Conservation (phyloP, 2,888 invertebrate species). For the Antitype chi region DNA sequence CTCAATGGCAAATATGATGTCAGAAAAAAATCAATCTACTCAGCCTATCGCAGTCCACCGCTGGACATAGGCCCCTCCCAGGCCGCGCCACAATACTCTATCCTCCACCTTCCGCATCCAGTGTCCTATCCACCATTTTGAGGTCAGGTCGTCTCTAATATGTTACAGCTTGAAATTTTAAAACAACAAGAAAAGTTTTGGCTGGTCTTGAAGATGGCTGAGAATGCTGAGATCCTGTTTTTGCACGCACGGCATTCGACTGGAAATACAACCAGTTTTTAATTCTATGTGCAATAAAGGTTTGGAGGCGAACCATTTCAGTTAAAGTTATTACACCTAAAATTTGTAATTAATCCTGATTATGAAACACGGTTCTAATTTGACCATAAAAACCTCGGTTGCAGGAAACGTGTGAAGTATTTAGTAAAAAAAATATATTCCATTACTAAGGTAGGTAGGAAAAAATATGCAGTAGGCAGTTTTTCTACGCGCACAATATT, state of each 20-base stretch:
- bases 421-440: not conserved
- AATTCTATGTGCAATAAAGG: not conserved
- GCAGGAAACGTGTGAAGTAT: not conserved
- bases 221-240: not conserved
- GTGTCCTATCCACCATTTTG: too few relatives aligned
- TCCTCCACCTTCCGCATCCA: too few relatives aligned
- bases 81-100: too few relatives aligned
- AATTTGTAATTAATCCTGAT: not conserved
- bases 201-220: not conserved
- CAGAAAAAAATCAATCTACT: too few relatives aligned
- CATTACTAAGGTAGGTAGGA: not conserved
- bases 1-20: not conserved
- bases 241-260: not conserved
- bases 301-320: not conserved
- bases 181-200: not conserved
- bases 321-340: not conserved
- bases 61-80: too few relatives aligned
- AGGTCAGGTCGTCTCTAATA: too few relatives aligned
- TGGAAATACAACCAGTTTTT: not conserved
- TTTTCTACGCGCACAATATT: slow-evolving; percentile 9
- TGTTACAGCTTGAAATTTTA: too few relatives aligned
- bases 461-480: slow-evolving; percentile 3
- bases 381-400: not conserved
- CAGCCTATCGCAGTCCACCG: too few relatives aligned
- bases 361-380: not conserved